Evolutionary conservation across 1,140 invertebrate species (phyloP), one percentile per base, ranked within the genome.

Genomic region (Cydia amplana): DNA sequence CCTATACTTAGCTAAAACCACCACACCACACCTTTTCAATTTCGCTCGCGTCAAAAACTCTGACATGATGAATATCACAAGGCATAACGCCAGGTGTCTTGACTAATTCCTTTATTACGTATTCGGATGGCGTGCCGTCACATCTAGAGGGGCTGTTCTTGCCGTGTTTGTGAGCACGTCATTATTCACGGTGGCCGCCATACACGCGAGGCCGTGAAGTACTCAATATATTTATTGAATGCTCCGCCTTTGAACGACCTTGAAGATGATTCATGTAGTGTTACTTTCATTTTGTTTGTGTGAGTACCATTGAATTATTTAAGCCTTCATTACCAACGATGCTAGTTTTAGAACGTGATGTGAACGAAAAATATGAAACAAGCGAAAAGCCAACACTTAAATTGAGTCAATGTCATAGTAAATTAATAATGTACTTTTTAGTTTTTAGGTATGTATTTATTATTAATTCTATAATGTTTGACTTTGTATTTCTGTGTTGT

Each of bases 21-120:
- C 55, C 18, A 55, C 51, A 60, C 23, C n/a, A n/a, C n/a, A n/a
- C n/a, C n/a, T 60, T 60, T 60, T 60, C 55, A 60, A 60, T 60
- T 60, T 60, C 55, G 55, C 55, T 20, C 20, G 7, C 20, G 55
- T 60, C 55, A 60, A 23, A 60, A 23, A 60, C 20, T 6, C 55
- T 60, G 55, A 23, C 55, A 60, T 23, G 55, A 60, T 12, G 7
- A 60, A 60, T 60, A 60, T 60, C 20, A 51, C 49, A 18, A 20
- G 55, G 0, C 20, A 60, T 60, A 12, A 23, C 55, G 18, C 9
- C 18, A 20, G 20, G 55, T 65, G 64, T 65, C 64, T 65, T 16
- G 64, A 2, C 64, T 65, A 65, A 65, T 65, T 65, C 64, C 64
- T 65, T 65, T 65, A 65, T 65, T 65, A 65, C 64, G 14, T 36